Percentiles rank a stretch among this genome's conserved stretches.
Conservation (phyloP, 2,113 vertebrate species). For the Panurus biarmicus region DNA sequence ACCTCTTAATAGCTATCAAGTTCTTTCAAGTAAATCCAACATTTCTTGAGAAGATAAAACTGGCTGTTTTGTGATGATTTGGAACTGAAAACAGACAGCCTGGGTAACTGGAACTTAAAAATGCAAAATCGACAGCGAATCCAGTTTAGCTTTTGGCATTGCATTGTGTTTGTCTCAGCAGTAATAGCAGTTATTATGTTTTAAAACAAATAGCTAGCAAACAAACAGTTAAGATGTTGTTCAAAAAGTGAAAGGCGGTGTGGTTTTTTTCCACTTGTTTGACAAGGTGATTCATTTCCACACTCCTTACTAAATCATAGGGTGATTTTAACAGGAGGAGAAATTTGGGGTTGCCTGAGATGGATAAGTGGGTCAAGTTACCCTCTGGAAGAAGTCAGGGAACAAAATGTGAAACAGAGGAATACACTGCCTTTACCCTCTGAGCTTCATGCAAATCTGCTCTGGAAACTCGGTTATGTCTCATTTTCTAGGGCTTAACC, state of each 20-base stretch:
- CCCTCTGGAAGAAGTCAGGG: not conserved
- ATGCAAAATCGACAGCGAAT: not conserved
- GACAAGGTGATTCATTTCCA: constrained; percentile 11
- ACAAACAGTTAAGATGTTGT: not conserved
- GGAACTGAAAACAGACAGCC: constrained; percentile 20
- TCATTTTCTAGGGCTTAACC: constrained; percentile 28
- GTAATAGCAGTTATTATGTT: constrained; percentile 9
- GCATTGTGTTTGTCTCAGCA: constrained; percentile 4
- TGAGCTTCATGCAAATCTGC: constrained; percentile 1
- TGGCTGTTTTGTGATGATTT: constrained; percentile 5
- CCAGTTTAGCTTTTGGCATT: constrained; percentile 11
- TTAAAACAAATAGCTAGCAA: constrained; percentile 5
- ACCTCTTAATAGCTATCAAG: constrained; percentile 1
- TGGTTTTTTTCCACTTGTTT: not conserved
- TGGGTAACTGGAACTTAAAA: constrained; percentile 11
- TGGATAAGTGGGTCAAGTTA: constrained; percentile 2
- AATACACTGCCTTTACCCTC: not conserved
- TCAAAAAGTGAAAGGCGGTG: not conserved
- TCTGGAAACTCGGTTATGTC: not conserved
- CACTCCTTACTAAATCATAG: not conserved
- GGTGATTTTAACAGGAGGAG: not conserved
- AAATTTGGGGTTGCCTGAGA: not conserved
- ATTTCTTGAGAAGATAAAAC: constrained; percentile 35
- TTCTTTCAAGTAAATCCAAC: constrained; percentile 54
- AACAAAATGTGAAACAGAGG: not conserved